Percentiles rank a stretch among this genome's conserved stretches.
These are phyloP conservation scores for Proteles cristata DNA, from an alignment of 2,113 vertebrate genomes.

Conservation along the genomic window DNA sequence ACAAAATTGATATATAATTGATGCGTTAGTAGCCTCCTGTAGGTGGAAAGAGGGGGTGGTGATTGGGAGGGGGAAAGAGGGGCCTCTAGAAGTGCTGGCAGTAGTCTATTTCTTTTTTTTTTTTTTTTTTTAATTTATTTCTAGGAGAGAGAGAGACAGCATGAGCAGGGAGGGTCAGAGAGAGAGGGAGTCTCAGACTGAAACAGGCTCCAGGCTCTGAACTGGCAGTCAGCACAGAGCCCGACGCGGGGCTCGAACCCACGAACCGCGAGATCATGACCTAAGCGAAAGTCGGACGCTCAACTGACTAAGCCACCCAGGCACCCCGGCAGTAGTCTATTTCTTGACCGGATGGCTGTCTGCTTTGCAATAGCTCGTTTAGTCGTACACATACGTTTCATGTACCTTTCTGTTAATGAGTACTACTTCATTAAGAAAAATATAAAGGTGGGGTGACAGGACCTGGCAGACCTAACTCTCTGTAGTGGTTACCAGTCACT, in stretches of 20 bases:
- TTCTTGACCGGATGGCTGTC: background rate
- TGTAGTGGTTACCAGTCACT: background rate
- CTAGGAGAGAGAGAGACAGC: too few species aligned
- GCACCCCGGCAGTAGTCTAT: background rate
- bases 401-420: background rate
- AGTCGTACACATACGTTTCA: background rate
- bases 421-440: background rate
- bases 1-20: background rate
- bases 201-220: too few species aligned
- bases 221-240: too few species aligned
- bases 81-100: background rate
- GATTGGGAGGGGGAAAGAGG: background rate
- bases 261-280: too few species aligned
- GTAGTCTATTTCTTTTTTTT: background rate
- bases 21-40: background rate
- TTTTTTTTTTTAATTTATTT: too few species aligned
- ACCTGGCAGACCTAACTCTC: background rate
- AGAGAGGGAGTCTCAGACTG: too few species aligned
- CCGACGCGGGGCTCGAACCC: too few species aligned
- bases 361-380: background rate
- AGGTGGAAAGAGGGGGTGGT: background rate
- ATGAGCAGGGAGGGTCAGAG: too few species aligned
- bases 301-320: too few species aligned
- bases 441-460: background rate
- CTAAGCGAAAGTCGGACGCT: too few species aligned